Conservation (phyloP, 64 coral and sea anemone genomes). For the Catalaphyllia jardinei region DNA sequence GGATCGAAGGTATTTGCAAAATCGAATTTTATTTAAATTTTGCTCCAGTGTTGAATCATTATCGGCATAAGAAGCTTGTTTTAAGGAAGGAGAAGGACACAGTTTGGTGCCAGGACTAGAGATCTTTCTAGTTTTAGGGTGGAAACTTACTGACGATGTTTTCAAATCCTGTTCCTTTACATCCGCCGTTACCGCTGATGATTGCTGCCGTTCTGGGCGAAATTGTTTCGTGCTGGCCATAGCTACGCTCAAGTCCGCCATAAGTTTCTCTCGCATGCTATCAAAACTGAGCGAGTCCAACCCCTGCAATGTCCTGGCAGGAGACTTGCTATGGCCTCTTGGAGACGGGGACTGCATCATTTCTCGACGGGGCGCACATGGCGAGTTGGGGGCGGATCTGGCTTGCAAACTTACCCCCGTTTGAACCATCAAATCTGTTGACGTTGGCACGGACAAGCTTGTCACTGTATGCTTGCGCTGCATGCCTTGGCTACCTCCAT, state of each 20-base stretch:
- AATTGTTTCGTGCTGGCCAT: neutral
- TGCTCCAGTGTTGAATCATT: neutral
- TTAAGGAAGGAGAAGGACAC: neutral
- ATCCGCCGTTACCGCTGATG: neutral
- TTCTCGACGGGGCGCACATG: neutral
- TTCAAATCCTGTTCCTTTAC: too few species aligned
- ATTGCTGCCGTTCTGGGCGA: neutral
- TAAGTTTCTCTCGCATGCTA: neutral
- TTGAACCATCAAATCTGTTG: neutral
- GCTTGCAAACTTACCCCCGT: neutral
- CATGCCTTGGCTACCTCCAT: neutral
- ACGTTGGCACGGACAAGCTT: neutral
- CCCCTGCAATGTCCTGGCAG: neutral
- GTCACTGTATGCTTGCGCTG: neutral
- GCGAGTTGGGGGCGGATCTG: conserved; percentile 9
- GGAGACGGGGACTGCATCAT: neutral
- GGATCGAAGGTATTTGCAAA: neutral
- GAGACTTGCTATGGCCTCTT: neutral
- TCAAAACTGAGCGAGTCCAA: neutral
- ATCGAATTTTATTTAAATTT: neutral
- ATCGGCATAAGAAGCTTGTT: neutral
- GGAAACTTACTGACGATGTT: neutral
- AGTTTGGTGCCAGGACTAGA: conserved; percentile 5
- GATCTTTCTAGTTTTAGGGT: neutral
- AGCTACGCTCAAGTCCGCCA: too few species aligned